Base-by-base conservation (phyloP, 2,888 invertebrate genomes). In the Pasiphila rectangulata region DNA sequence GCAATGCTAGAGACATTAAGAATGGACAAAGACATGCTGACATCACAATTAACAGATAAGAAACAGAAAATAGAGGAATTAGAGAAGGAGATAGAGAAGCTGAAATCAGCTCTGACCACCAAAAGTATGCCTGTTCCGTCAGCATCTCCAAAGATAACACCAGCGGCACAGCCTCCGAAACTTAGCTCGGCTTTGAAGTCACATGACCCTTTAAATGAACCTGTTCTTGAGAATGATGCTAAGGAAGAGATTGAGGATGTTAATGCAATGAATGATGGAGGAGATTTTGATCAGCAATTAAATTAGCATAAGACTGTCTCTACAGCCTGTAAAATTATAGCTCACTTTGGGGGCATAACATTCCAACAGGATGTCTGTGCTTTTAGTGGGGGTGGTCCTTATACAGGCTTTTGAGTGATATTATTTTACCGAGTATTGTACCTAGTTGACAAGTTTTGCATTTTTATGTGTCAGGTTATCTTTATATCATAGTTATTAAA, bases 221-320 rank as follows among this genome's bases (percentile, higher is more conserved):
- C 80, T 23, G 79, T 75, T 1, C 52, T 85, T 35, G 87, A 88
- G 39, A 84, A 86, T 66, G 76, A 85, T 75, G 89, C 89, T 17
- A 86, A 86, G 52, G 89, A 89, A 61, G 89, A 88, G 48, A 69
- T 87, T n/a, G 89, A 89, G 51, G 89, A 89, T 42, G 67, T 71
- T 0, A 85, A 86, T 71, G 74, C 65, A 6, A 47, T 82, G 10
- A 84, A 81, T 67, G 85, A 85, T 54, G 79, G 68, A 15, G 81
- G 76, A 62, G 81, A 80, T 23, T 83, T 85, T 74, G 87, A 86
- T 54, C 70, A 67, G 40, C 78, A 80, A 38, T 50, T 82, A 46
- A 43, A 48, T 24, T 38, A 20, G n/a, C n/a, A 4, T 44, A 23
- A 36, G 29, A 13, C 2, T 16, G 20, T 13, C 16, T 25, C 25